phyloP scores from a whole-genome alignment of 2,797 vertebrate genomes.

The Botia kubotai region DNA sequence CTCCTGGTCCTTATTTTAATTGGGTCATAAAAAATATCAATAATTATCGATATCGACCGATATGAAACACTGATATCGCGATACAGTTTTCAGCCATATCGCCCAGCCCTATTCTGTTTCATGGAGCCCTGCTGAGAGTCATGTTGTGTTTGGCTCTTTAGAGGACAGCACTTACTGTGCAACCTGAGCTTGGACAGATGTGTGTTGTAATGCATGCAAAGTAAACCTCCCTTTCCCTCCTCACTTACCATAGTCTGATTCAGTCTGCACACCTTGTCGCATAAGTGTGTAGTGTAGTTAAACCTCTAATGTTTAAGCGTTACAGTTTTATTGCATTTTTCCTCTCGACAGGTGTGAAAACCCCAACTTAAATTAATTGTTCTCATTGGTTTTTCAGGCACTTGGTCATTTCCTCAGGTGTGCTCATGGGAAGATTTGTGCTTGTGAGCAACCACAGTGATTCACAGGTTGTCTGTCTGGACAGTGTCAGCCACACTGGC shows the following conservation, averaged over 20 bases:
- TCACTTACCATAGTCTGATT: neutral
- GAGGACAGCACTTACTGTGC: neutral
- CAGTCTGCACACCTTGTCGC: neutral
- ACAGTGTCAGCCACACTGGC: slow-evolving; percentile 21
- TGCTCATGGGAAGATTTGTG: neutral
- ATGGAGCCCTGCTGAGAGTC: neutral
- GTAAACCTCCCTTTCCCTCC: neutral
- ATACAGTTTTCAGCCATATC: too few species aligned
- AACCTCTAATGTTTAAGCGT: neutral
- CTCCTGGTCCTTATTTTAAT: too few species aligned
- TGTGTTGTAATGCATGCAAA: slow-evolving; percentile 12
- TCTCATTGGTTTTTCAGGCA: neutral
- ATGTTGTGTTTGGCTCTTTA: neutral
- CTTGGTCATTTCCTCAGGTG: slow-evolving; percentile 26
- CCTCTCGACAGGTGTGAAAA: neutral
- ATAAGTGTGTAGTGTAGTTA: neutral
- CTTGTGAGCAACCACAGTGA: slow-evolving; percentile 43
- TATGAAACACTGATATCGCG: too few species aligned
- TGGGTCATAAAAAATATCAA: too few species aligned
- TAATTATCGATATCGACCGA: too few species aligned
- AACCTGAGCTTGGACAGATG: neutral
- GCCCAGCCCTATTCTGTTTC: neutral
- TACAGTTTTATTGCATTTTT: neutral
- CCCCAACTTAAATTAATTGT: neutral
- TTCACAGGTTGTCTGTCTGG: slow-evolving; percentile 54